Base-by-base conservation (phyloP, 1,140 invertebrate genomes). In the Coptotermes formosanus region DNA sequence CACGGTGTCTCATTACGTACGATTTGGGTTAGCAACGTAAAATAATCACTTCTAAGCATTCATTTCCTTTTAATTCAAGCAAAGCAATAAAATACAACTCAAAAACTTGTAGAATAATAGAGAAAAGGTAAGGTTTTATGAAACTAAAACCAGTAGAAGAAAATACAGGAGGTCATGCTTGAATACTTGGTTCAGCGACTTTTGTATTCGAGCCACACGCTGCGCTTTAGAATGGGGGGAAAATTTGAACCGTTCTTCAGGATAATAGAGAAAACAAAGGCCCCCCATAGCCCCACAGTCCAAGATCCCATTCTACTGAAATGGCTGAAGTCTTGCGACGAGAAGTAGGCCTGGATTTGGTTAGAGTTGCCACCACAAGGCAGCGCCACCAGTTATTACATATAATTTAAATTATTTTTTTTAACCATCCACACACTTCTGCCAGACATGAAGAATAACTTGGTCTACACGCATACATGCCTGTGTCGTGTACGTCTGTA, bases 1-100 rank as follows among this genome's bases (percentile, higher is more conserved):
- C 64, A 30, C n/a, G 64, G 64, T 75, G 64, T 75, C 64, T 75
- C 64, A 75, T 75, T 75, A 75, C 64, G 64, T 75, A 9, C 64
- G 30, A n/a, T 75, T 75, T 75, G 30, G 64, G 64, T 75, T 75
- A 75, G 25, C 25, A 75, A 75, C 64, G 64, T 75, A 75, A 75
- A 75, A 75, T 75, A 75, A 75, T 75, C 64, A 75, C 64, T 75
- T 75, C 64, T 75, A 75, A 75, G 30, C 64, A 75, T 75, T 75
- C 64, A 75, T 75, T 75, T 75, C 64, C 64, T 75, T 75, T 75
- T 75, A 75, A 75, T 75, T 75, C 64, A 75, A 75, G 64, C 64
- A 75, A 75, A 75, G 64, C 25, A 75, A 75, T 30, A 75, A 75
- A 75, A 75, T 75, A 75, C 64, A 75, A 30, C 25, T 30, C 64